phyloP scores from a whole-genome alignment of 2,797 vertebrate genomes.

The Hapalemur alaotrensis region DNA sequence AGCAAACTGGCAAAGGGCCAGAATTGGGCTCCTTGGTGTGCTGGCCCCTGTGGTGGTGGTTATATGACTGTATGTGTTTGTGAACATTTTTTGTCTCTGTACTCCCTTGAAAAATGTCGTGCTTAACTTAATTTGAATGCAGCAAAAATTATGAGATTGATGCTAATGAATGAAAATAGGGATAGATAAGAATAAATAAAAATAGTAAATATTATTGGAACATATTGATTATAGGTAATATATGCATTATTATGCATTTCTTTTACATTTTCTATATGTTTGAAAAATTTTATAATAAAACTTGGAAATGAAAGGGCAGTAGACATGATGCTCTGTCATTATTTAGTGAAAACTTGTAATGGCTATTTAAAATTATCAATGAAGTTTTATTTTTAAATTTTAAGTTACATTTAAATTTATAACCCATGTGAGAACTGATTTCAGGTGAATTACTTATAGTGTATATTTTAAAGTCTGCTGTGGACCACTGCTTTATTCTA shows the following conservation, averaged over 20 bases:
- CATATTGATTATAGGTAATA: not conserved
- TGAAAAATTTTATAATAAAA: not conserved
- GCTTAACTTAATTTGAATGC: not conserved
- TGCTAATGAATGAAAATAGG: not conserved
- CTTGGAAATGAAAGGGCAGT: not conserved
- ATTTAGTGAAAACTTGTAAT: not conserved
- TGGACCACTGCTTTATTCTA: not conserved
- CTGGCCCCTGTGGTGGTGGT: not conserved
- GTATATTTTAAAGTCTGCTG: not conserved
- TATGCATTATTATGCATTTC: not conserved
- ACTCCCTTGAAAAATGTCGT: too few species aligned
- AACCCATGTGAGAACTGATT: not conserved
- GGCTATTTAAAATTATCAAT: not conserved
- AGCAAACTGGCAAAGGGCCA: not conserved
- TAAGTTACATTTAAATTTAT: not conserved
- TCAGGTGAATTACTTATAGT: not conserved
- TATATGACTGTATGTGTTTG: not conserved
- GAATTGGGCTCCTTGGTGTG: not conserved
- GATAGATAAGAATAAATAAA: not conserved
- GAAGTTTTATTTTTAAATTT: not conserved
- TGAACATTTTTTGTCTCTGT: not conserved
- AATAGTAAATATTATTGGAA: not conserved
- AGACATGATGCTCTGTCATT: not conserved
- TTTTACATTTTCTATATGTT: not conserved
- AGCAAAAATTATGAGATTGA: not conserved